phyloP scores from a whole-genome alignment of 2,113 vertebrate species.

The Mobula birostris region DNA sequence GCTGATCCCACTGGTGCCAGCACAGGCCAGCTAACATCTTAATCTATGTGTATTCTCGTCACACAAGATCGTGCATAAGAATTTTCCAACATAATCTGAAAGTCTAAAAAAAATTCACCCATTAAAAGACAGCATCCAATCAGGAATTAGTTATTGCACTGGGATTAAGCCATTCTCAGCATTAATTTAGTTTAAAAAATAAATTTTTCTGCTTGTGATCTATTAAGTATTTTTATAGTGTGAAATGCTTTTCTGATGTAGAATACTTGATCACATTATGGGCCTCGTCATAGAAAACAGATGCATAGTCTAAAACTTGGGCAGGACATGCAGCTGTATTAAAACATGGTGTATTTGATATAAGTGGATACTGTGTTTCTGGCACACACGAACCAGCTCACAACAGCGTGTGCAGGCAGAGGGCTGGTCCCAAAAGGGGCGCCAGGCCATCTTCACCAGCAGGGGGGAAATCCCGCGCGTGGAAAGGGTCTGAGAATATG shows the following conservation, averaged over 20 bases:
- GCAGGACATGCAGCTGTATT: background rate
- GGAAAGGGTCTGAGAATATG: too few relatives aligned
- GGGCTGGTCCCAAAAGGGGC: too few relatives aligned
- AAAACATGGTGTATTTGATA: background rate
- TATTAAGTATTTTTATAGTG: background rate
- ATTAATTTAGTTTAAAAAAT: background rate
- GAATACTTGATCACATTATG: background rate
- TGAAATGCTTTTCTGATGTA: background rate
- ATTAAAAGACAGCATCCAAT: background rate
- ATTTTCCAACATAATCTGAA: background rate
- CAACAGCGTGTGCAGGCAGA: too few relatives aligned
- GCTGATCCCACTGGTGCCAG: too few relatives aligned
- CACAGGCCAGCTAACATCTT: too few relatives aligned
- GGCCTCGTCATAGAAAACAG: too few relatives aligned
- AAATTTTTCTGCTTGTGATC: background rate
- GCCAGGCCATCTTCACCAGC: too few relatives aligned
- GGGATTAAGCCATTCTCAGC: background rate
- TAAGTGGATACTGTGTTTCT: too few relatives aligned
- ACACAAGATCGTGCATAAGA: background rate
- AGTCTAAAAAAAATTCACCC: background rate
- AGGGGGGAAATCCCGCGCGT: too few relatives aligned
- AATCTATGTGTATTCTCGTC: too few relatives aligned
- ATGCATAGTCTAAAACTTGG: background rate
- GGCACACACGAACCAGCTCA: too few relatives aligned
- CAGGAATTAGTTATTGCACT: background rate